Evolutionary conservation across 2,113 vertebrate species (phyloP).

Genomic region (Microcebus ravelobensis): DNA sequence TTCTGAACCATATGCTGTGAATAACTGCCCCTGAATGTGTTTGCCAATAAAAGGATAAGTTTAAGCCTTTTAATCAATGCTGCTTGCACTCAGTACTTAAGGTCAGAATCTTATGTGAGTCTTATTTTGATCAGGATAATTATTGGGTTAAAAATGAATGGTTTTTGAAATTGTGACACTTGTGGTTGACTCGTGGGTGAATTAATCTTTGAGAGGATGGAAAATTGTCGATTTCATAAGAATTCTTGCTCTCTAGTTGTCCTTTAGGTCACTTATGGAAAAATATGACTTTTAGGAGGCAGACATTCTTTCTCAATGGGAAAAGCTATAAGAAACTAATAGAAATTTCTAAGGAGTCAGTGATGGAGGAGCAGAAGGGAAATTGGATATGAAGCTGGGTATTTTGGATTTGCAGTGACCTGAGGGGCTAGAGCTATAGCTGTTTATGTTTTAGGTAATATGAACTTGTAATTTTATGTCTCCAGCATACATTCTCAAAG

Average conservation of each 20-base stretch:
- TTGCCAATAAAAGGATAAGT: slow-evolving; percentile 84
- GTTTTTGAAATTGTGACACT: slow-evolving; percentile 56
- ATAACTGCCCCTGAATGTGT: slow-evolving; percentile 77
- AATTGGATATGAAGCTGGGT: not conserved
- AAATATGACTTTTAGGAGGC: slow-evolving; percentile 35
- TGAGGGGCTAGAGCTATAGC: not conserved
- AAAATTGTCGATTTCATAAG: slow-evolving; percentile 49
- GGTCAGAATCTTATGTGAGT: slow-evolving; percentile 65
- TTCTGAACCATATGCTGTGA: slow-evolving; percentile 79
- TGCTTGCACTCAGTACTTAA: slow-evolving; percentile 54
- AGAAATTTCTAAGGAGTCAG: slow-evolving; percentile 6
- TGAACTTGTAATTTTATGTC: not conserved
- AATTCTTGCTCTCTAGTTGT: slow-evolving; percentile 20
- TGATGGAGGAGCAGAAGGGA: not conserved
- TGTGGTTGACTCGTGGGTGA: not conserved
- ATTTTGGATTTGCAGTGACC: not conserved
- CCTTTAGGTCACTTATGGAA: slow-evolving; percentile 44
- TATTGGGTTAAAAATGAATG: slow-evolving; percentile 70
- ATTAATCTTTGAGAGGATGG: slow-evolving; percentile 53
- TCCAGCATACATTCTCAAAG: not conserved
- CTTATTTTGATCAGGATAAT: slow-evolving; percentile 79
- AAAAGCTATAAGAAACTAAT: not conserved
- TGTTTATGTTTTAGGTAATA: slow-evolving; percentile 13
- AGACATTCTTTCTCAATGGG: not conserved
- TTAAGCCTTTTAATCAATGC: slow-evolving; percentile 79